Base-by-base conservation (phyloP, 2,888 invertebrate genomes). In the Acheta domesticus region DNA sequence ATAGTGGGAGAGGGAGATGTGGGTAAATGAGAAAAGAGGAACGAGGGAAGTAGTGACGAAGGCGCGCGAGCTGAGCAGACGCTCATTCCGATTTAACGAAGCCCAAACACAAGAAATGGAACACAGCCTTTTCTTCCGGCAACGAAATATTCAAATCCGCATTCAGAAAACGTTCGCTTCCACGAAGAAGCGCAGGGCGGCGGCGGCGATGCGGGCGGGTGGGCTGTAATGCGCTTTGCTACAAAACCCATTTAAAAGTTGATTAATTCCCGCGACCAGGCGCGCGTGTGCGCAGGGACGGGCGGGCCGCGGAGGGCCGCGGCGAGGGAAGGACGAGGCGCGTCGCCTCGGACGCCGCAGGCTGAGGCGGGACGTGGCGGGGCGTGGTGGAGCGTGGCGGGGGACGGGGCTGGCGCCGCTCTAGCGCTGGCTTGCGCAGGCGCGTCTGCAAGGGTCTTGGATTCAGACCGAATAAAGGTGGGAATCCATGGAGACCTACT, bases 101-200 rank as follows among this genome's bases (percentile, higher is more conserved):
- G 16, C 16, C n/a, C 62, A 62, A 23, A 62, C 62, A 14, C 62
- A 62, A 62, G 62, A 62, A 62, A 62, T 62, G 14, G 62, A 62
- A 62, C n/a, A 14, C 16, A n/a, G 62, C n/a, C 62, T 62, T 12
- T 62, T 62, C 62, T 62, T 62, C 62, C 14, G 62, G 62, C 62
- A 62, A 62, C 62, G 62, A 62, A 62, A 62, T 62, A 62, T 62
- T 62, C 62, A 62, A 62, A 62, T 62, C 62, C 62, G 62, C 62
- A 11, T 62, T 62, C 62, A 62, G 62, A 62, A 62, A 62, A 62
- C 62, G n/a, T n/a, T 62, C 62, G 62, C 16, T 62, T 62, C 62
- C 36, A 19, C 62, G 62, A 62, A 62, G 62, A 62, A 62, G 62
- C 62, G 62, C 16, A 62, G 4, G 14, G 62, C 62, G 62, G 14